phyloP scores from a whole-genome alignment of 2,888 invertebrate species.

The Sesia apiformis region DNA sequence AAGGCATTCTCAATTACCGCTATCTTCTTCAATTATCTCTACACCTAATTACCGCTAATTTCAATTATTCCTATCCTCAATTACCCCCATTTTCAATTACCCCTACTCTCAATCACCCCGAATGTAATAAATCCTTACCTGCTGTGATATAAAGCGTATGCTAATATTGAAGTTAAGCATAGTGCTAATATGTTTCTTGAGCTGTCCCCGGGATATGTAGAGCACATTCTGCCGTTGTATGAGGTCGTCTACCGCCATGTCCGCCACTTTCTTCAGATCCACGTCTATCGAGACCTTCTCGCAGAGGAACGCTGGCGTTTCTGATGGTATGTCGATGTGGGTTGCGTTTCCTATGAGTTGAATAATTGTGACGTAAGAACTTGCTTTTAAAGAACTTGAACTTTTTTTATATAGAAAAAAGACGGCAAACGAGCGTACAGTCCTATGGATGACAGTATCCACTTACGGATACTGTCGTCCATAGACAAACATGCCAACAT shows the following conservation, averaged over 20 bases:
- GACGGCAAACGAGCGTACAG: no score
- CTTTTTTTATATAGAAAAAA: no score
- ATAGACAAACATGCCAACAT: not conserved
- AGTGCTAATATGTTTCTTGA: constrained; percentile 93
- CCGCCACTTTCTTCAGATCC: constrained; percentile 91
- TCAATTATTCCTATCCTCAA: not conserved
- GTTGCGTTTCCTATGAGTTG: constrained; percentile 18
- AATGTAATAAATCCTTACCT: constrained; percentile 61
- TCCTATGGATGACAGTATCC: no score
- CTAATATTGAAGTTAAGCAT: constrained; percentile 92
- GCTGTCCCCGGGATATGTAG: constrained; percentile 89
- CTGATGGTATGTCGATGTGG: constrained; percentile 74
- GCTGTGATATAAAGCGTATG: constrained; percentile 92
- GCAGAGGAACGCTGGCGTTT: constrained; percentile 93
- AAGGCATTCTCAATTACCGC: no score
- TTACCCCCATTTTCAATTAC: not conserved
- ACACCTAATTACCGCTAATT: no score
- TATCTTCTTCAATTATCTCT: no score
- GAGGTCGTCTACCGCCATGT: constrained; percentile 90
- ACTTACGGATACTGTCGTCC: not conserved
- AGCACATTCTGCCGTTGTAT: constrained; percentile 88
- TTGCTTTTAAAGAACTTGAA: no score
- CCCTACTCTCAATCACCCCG: not conserved
- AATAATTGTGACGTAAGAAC: no score
- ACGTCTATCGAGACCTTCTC: constrained; percentile 92